Conservation (phyloP, 1,140 invertebrate genomes). For the Thaumetopoea pityocampa region DNA sequence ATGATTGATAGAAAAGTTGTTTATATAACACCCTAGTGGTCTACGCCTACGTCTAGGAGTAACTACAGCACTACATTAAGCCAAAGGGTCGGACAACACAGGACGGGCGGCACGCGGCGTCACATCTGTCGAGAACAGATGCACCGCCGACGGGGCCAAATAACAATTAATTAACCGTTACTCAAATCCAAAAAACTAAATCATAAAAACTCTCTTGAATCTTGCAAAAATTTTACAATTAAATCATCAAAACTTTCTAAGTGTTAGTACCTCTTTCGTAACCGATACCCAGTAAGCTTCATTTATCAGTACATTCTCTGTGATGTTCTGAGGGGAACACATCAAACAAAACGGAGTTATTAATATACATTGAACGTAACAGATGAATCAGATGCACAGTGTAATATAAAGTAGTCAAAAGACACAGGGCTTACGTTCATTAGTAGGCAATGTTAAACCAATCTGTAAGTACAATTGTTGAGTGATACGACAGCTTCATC, state of each 20-base stretch:
- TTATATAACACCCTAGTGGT: constrained; percentile 74
- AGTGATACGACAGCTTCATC: constrained; percentile 23
- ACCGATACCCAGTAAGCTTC: constrained; percentile 93
- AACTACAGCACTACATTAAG: constrained; percentile 70
- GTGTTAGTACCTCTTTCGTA: constrained; percentile 91
- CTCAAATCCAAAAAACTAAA: constrained; percentile 75
- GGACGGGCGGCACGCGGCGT: constrained; percentile 45
- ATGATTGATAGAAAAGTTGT: constrained; percentile 70
- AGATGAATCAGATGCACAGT: constrained; percentile 32
- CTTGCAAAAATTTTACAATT: constrained; percentile 75
- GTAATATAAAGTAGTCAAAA: constrained; percentile 29
- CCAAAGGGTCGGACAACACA: constrained; percentile 71
- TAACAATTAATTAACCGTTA: constrained; percentile 74
- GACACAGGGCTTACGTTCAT: constrained; percentile 55
- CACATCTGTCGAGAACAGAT: constrained; percentile 73
- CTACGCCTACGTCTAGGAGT: constrained; percentile 71
- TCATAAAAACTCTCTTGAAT: constrained; percentile 72
- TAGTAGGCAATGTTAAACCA: constrained; percentile 53
- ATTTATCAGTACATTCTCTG: constrained; percentile 94
- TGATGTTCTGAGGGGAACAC: constrained; percentile 88
- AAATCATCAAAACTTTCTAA: constrained; percentile 75
- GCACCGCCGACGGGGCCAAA: constrained; percentile 75
- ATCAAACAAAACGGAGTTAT: constrained; percentile 74
- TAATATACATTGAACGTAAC: constrained; percentile 49
- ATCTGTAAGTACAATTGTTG: constrained; percentile 54